These are phyloP conservation scores for Pocillopora verrucosa DNA, from an alignment of 64 coral and sea anemone genomes.

Conservation along the genomic window DNA sequence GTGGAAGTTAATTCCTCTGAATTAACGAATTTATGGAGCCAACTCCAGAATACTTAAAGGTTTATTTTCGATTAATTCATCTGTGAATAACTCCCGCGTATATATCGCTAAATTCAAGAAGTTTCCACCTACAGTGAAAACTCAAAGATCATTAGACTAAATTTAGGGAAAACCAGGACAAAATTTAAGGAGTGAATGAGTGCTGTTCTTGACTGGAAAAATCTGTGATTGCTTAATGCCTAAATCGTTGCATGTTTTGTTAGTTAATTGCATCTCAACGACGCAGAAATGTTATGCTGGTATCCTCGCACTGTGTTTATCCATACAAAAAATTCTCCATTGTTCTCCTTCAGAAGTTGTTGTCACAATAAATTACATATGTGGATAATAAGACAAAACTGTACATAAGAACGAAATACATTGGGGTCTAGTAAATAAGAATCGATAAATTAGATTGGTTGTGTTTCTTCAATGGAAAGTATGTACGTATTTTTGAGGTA, in stretches of 20 bases:
- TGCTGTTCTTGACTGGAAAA: too few species aligned
- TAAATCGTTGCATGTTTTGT: neutral
- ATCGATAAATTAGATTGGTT: neutral
- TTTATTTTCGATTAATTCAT: too few species aligned
- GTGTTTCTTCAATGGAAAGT: neutral
- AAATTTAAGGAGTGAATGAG: too few species aligned
- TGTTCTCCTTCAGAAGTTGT: neutral
- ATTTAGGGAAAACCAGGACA: too few species aligned
- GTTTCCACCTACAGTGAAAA: too few species aligned
- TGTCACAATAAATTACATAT: constrained; percentile 11
- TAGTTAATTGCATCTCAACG: neutral
- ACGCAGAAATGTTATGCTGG: neutral
- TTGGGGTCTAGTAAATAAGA: neutral
- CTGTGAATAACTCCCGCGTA: too few species aligned
- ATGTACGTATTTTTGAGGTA: neutral
- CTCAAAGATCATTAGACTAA: too few species aligned
- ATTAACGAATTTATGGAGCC: too few species aligned
- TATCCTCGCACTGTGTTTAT: neutral
- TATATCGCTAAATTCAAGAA: too few species aligned
- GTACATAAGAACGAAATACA: constrained; percentile 2
- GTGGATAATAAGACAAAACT: neutral
- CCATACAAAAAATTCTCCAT: neutral
- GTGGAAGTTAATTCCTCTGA: too few species aligned
- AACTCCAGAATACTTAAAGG: too few species aligned
- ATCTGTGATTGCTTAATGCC: too few species aligned